Conservation (phyloP, 2,797 vertebrate genomes). For the Somateria mollissima region DNA sequence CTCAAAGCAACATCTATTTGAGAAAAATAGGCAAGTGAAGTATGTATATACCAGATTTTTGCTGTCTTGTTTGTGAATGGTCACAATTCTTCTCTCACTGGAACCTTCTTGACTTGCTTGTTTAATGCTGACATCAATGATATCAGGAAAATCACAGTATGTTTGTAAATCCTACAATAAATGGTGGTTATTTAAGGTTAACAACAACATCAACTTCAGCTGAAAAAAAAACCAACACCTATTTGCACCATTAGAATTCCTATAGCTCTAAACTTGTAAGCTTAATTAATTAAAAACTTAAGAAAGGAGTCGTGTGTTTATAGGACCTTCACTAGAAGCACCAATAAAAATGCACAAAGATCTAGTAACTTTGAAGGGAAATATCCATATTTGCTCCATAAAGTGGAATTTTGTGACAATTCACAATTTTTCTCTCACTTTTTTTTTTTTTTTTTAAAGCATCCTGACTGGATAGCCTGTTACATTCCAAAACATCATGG, state of each 20-base stretch:
- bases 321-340: background rate
- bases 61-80: constrained; percentile 91
- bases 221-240: background rate
- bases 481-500: background rate
- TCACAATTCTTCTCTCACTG: constrained; percentile 91
- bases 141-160: constrained; percentile 95
- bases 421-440: background rate
- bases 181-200: background rate
- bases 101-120: constrained; percentile 91
- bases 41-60: constrained; percentile 87
- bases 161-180: constrained; percentile 86
- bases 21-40: background rate
- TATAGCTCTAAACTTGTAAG: background rate
- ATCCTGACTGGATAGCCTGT: background rate
- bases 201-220: background rate
- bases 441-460: background rate
- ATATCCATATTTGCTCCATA: background rate
- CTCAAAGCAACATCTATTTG: background rate
- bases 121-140: constrained; percentile 96
- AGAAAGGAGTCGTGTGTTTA: background rate
- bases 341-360: background rate
- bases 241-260: background rate
- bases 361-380: background rate
- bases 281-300: background rate
- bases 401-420: background rate